These are phyloP conservation scores for Morpho deidamia DNA, from an alignment of 2,888 invertebrate genomes.

Conservation along the genomic window DNA sequence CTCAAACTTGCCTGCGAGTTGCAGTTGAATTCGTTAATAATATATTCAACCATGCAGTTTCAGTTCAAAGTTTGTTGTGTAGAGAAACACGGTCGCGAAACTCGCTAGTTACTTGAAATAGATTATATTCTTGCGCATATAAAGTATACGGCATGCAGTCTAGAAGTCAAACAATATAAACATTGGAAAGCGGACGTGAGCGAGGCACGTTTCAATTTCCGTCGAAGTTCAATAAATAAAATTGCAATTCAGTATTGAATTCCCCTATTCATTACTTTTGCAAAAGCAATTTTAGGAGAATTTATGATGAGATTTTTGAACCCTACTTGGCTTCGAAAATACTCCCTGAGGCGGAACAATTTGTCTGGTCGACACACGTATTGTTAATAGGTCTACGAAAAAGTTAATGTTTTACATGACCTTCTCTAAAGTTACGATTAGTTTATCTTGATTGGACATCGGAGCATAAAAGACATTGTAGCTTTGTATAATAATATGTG, in stretches of 20 bases:
- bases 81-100: constrained; percentile 22
- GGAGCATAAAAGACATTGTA: too few relatives aligned
- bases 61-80: constrained; percentile 23
- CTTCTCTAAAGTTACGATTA: constrained; percentile 3
- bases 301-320: constrained; percentile 4
- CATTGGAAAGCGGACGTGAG: constrained; percentile 12
- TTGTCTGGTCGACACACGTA: constrained; percentile 20
- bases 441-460: too few relatives aligned
- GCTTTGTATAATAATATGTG: too few relatives aligned
- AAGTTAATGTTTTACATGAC: constrained; percentile 9
- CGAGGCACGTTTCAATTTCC: constrained; percentile 22
- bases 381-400: constrained; percentile 5
- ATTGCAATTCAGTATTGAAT: constrained; percentile 18
- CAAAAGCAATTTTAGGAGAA: constrained; percentile 16
- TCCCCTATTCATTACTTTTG: constrained; percentile 19
- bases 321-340: constrained; percentile 14
- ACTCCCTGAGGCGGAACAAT: constrained; percentile 16
- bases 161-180: constrained; percentile 22
- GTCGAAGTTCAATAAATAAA: constrained; percentile 19
- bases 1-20: constrained; percentile 16
- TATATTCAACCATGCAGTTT: constrained; percentile 15
- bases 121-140: constrained; percentile 19
- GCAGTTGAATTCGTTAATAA: constrained; percentile 6
- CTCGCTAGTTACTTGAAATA: constrained; percentile 19
- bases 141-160: constrained; percentile 18